Evolutionary conservation across 2,888 invertebrate genomes (phyloP), one percentile per base, ranked within the genome.

Genomic region (Cephus rjabovi): DNA sequence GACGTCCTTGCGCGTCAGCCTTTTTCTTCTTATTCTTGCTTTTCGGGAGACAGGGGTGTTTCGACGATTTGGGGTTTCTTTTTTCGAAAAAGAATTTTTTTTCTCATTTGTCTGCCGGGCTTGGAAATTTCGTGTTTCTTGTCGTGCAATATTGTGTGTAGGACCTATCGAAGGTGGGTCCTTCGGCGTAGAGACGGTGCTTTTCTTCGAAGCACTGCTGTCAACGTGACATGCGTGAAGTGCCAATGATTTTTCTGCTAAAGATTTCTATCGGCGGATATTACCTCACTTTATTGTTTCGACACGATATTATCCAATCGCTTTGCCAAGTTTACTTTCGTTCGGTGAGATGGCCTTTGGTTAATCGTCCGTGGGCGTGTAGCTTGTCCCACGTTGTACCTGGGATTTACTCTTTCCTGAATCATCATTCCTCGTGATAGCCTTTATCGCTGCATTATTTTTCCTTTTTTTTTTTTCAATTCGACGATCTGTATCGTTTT

Each of bases 1-100:
- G 90, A 81, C 78, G 77, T 79, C 35, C 37, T 31, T 34, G 71
- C 30, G 56, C 56, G 15, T 56, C 23, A 23, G 56, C 9, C 56
- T 56, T 23, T 56, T 9, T 56, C 23, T 6, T 23, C 23, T 9
- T 56, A 2, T 6, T 56, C 9, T 2, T 9, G 23, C 9, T 6
- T 40, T 23, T 15, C 15, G 56, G 0, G 9, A 9, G 56, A 56
- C 56, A 9, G 56, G 9, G 56, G 1, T 23, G 23, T 9, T 23
- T 56, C 40, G 40, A 23, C 15, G 40, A 23, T 2, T 6, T 23
- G 56, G 23, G 9, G 2, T 0, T 56, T 31, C 23, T 23, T 6
- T 40, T 56, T 23, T 12, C 3, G 1, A 0, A 23, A 1, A 56
- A 1, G 23, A 15, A 15, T 37, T 9, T 1, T 23, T 56, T 9